Conservation (phyloP, 1,140 invertebrate genomes). For the Grapholita molesta region DNA sequence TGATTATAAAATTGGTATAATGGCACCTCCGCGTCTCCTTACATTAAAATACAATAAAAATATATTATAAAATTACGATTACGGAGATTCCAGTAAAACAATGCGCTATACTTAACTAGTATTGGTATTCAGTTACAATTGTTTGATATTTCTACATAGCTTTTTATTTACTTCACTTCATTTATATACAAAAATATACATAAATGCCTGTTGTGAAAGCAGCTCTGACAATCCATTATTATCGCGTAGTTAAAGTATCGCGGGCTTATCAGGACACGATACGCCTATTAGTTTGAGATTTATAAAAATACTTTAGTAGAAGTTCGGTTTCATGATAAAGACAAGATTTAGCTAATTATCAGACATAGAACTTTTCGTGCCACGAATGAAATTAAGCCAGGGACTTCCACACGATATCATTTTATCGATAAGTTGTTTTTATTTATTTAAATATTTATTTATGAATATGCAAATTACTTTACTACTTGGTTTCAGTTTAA, state of each 20-base stretch:
- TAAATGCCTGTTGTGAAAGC: conserved; percentile 53
- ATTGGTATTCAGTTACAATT: conserved; percentile 41
- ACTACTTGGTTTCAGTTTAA: too few species aligned
- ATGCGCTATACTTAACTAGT: conserved; percentile 45
- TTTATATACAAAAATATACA: conserved; percentile 77
- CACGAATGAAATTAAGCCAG: too few species aligned
- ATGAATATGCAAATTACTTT: too few species aligned
- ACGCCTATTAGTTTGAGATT: neutral
- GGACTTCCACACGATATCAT: too few species aligned
- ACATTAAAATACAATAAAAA: conserved; percentile 60
- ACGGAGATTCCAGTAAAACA: conserved; percentile 69
- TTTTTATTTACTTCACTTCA: conserved; percentile 62
- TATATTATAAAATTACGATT: conserved; percentile 71
- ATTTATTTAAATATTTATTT: too few species aligned
- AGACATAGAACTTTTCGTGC: too few species aligned
- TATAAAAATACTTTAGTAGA: neutral
- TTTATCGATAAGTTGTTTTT: too few species aligned
- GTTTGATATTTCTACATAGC: conserved; percentile 67
- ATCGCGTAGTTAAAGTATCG: conserved; percentile 33
- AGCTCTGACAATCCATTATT: conserved; percentile 22
- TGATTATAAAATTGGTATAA: conserved; percentile 60
- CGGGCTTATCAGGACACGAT: conserved; percentile 24
- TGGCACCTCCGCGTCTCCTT: conserved; percentile 72
- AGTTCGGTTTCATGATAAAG: neutral
- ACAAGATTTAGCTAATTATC: neutral